A percentile compares a stretch with the other conserved stretches of the same genome.
Conservation (phyloP, 2,113 vertebrate genomes). For the Delphinapterus leucas region DNA sequence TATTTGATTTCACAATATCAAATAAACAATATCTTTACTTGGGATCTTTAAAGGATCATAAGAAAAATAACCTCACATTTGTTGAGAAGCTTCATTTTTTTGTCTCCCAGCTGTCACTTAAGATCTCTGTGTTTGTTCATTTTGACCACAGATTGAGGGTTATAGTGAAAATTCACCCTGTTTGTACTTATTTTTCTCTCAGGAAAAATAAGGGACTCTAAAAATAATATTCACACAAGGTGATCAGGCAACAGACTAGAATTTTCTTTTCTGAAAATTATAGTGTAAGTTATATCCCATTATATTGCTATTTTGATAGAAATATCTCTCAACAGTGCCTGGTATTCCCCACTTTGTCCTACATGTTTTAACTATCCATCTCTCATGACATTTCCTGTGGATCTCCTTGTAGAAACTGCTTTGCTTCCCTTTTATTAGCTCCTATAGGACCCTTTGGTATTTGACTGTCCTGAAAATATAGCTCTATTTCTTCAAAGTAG, state of each 20-base stretch:
- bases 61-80: neutral
- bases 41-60: neutral
- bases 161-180: neutral
- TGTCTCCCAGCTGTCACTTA: neutral
- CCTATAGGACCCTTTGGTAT: neutral
- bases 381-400: neutral
- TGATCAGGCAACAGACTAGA: neutral
- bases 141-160: neutral
- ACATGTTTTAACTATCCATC: neutral
- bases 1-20: neutral
- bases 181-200: neutral
- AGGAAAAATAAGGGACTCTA: conserved; percentile 34
- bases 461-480: neutral
- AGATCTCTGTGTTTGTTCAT: neutral
- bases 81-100: neutral
- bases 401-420: neutral
- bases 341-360: neutral
- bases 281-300: neutral
- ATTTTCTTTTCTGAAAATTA: conserved; percentile 37
- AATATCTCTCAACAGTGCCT: neutral
- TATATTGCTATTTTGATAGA: neutral
- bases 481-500: neutral
- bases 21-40: neutral
- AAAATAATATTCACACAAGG: conserved; percentile 51
- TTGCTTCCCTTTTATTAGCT: neutral